Conservation (phyloP, 2,888 invertebrate genomes). For the Lottia gigantea region DNA sequence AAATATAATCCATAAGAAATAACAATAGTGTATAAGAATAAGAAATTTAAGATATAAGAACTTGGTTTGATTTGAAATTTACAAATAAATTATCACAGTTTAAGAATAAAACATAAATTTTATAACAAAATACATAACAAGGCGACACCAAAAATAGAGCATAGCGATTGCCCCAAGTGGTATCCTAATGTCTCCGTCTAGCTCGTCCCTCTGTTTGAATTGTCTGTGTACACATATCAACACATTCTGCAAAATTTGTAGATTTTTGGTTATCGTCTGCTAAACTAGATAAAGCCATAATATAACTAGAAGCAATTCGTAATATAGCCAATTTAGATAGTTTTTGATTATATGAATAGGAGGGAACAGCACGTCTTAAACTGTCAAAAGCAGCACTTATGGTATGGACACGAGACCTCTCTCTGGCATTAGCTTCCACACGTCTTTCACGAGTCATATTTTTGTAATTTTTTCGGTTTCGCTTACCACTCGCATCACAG, state of each 20-base stretch:
- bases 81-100: slow-evolving; percentile 8
- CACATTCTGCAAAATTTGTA: slow-evolving; percentile 79
- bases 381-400: slow-evolving; percentile 96
- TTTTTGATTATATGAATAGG: slow-evolving; percentile 93
- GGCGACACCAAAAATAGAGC: too few relatives aligned
- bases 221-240: slow-evolving; percentile 88
- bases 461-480: slow-evolving; percentile 79
- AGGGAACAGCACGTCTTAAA: slow-evolving; percentile 83
- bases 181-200: slow-evolving; percentile 72
- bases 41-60: not conserved
- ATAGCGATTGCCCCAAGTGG: too few relatives aligned
- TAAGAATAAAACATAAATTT: not conserved
- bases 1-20: not conserved
- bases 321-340: slow-evolving; percentile 91
- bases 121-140: slow-evolving; percentile 8
- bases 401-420: slow-evolving; percentile 91
- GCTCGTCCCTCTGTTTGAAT: slow-evolving; percentile 92
- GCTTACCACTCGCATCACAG: slow-evolving; percentile 38
- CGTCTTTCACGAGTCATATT: slow-evolving; percentile 93
- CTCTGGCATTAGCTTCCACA: slow-evolving; percentile 93
- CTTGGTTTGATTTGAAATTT: not conserved
- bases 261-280: slow-evolving; percentile 75
- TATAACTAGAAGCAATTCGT: slow-evolving; percentile 93
- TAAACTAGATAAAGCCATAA: slow-evolving; percentile 84
- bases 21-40: not conserved